A percentile compares a stretch with the other conserved stretches of the same genome.
These are phyloP conservation scores for Ormyrus rosae DNA, from an alignment of 2,888 invertebrate genomes.

Conservation along the genomic window DNA sequence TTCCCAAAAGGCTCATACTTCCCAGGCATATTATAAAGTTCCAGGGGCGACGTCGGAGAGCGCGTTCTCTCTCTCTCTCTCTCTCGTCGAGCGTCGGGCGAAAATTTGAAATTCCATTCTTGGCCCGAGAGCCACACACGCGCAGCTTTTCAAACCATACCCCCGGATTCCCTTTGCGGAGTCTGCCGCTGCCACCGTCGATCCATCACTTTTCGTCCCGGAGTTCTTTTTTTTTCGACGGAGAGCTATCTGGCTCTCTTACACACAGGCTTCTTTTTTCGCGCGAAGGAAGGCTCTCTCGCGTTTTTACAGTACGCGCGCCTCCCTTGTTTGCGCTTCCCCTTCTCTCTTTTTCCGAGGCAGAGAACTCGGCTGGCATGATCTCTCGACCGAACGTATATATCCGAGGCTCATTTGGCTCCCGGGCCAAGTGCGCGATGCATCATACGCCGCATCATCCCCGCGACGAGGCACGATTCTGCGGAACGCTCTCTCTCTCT, in stretches of 20 bases:
- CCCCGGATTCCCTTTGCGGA: background rate
- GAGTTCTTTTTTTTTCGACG: background rate
- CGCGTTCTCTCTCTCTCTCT: no score
- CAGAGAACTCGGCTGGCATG: slow-evolving; percentile 4
- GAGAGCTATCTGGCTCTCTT: background rate
- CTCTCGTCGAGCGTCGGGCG: background rate
- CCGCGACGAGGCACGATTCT: background rate
- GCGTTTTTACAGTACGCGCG: background rate
- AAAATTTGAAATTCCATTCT: slow-evolving; percentile 42
- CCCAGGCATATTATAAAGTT: no score
- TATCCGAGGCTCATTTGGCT: slow-evolving; percentile 39
- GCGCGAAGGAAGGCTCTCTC: background rate
- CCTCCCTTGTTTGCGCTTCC: background rate
- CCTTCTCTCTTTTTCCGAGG: background rate
- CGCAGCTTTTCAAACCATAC: background rate
- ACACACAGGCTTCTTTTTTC: background rate
- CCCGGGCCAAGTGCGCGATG: slow-evolving; percentile 37
- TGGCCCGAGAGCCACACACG: background rate
- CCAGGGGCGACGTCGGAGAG: no score
- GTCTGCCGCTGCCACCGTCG: background rate
- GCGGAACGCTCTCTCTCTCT: slow-evolving; percentile 1
- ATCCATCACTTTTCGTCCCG: slow-evolving; percentile 7
- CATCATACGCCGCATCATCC: slow-evolving; percentile 38
- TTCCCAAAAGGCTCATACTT: no score
- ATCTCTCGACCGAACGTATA: background rate